Conservation (phyloP, 2,888 invertebrate genomes). For the Amphipoea oculea region DNA sequence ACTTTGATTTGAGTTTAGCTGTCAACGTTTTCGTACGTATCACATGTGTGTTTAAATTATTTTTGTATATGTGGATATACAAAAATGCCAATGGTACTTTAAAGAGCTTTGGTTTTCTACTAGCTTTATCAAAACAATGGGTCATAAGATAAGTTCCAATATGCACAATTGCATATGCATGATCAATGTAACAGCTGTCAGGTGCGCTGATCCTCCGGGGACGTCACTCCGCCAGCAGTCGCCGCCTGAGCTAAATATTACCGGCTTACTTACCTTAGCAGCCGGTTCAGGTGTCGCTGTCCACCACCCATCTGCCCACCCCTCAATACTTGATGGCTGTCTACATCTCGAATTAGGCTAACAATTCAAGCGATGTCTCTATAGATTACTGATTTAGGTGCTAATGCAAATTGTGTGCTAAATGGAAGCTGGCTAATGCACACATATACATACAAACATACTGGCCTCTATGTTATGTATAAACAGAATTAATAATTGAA, state of each 20-base stretch:
- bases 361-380: conserved; percentile 69
- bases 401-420: conserved; percentile 65
- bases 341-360: conserved; percentile 81
- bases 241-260: conserved; percentile 76
- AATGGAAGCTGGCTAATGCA: conserved; percentile 50
- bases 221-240: conserved; percentile 26
- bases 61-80: background rate
- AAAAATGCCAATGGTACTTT: conserved; percentile 4
- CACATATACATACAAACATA: conserved; percentile 26
- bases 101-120: background rate
- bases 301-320: conserved; percentile 70
- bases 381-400: conserved; percentile 73
- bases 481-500: conserved; percentile 51
- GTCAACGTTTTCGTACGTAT: background rate
- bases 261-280: conserved; percentile 68
- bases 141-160: conserved; percentile 7
- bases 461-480: conserved; percentile 31
- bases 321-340: conserved; percentile 85
- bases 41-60: background rate
- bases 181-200: conserved; percentile 41
- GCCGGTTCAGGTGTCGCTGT: conserved; percentile 61
- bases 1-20: conserved; percentile 12
- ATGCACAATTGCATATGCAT: conserved; percentile 16
- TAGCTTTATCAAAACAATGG: background rate
- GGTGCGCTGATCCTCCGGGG: conserved; percentile 39